These are phyloP conservation scores for Morelia viridis DNA, from an alignment of 2,797 vertebrate genomes.

Conservation along the genomic window DNA sequence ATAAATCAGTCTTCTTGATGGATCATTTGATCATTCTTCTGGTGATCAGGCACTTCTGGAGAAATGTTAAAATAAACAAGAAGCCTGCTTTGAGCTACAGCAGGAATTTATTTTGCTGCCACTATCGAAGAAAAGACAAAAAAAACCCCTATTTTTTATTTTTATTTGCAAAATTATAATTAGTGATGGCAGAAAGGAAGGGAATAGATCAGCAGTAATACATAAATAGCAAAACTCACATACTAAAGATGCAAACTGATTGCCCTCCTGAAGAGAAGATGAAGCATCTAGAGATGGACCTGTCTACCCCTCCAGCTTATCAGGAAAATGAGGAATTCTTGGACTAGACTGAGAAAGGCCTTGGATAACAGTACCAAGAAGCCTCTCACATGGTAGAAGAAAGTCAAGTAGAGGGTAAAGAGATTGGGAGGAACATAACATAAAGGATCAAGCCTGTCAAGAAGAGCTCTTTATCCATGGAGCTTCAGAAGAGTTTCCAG, in stretches of 20 bases:
- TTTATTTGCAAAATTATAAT: constrained; percentile 1
- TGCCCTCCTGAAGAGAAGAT: neutral
- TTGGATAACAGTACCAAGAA: too few relatives aligned
- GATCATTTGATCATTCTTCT: constrained; percentile 44
- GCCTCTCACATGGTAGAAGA: too few relatives aligned
- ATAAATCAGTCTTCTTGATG: constrained; percentile 59
- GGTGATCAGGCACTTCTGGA: constrained; percentile 39
- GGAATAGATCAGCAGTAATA: neutral
- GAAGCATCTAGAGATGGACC: neutral
- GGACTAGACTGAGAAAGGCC: too few relatives aligned
- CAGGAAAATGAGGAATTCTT: too few relatives aligned
- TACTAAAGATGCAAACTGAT: neutral
- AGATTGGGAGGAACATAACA: too few relatives aligned
- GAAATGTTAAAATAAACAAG: constrained; percentile 7
- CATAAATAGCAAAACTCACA: neutral
- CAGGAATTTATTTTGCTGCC: constrained; percentile 16
- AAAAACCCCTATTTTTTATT: neutral
- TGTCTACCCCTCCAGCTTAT: too few relatives aligned
- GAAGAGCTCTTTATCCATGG: too few relatives aligned
- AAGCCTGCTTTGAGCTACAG: constrained; percentile 10
- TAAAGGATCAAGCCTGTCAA: too few relatives aligned
- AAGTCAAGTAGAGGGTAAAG: too few relatives aligned
- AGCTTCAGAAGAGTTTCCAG: too few relatives aligned
- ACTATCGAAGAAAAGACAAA: neutral
- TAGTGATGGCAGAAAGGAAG: neutral